Conservation (phyloP, 2,888 invertebrate genomes). For the Spodoptera littoralis region DNA sequence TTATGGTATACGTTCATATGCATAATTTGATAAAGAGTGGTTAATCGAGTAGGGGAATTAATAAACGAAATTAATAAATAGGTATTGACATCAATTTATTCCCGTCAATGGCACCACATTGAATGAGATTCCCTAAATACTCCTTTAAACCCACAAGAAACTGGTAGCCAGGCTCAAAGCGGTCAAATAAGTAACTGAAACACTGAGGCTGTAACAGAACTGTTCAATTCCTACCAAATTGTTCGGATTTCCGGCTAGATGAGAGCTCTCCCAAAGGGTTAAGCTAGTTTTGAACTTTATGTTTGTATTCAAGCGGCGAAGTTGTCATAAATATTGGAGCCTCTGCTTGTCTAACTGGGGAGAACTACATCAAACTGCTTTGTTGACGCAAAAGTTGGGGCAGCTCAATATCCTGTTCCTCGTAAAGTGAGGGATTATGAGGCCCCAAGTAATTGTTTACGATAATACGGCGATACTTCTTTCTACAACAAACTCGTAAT, state of each 20-base stretch:
- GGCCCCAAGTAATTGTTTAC: slow-evolving; percentile 68
- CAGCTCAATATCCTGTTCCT: slow-evolving; percentile 76
- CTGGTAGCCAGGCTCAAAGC: not conserved
- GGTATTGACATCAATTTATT: not conserved
- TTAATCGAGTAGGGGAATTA: too few relatives aligned
- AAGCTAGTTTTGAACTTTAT: slow-evolving; percentile 81
- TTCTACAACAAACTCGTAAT: slow-evolving; percentile 24
- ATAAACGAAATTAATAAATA: too few relatives aligned
- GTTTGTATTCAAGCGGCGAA: slow-evolving; percentile 78
- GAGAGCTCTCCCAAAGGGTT: slow-evolving; percentile 78
- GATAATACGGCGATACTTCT: slow-evolving; percentile 55
- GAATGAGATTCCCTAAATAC: not conserved
- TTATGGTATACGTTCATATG: not conserved
- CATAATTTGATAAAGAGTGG: too few relatives aligned
- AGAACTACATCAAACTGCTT: slow-evolving; percentile 81
- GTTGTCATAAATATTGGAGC: slow-evolving; percentile 83
- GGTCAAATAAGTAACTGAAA: slow-evolving; percentile 34
- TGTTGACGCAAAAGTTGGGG: slow-evolving; percentile 78
- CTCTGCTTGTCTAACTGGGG: slow-evolving; percentile 77
- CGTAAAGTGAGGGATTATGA: slow-evolving; percentile 70
- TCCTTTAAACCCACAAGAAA: slow-evolving; percentile 1
- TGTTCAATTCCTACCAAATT: slow-evolving; percentile 77
- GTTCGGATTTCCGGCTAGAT: slow-evolving; percentile 77
- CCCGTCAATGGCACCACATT: not conserved
- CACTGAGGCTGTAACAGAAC: slow-evolving; percentile 63